Evolutionary conservation across 1,140 invertebrate species (phyloP).

Genomic region (Hydropsyche tenuis): DNA sequence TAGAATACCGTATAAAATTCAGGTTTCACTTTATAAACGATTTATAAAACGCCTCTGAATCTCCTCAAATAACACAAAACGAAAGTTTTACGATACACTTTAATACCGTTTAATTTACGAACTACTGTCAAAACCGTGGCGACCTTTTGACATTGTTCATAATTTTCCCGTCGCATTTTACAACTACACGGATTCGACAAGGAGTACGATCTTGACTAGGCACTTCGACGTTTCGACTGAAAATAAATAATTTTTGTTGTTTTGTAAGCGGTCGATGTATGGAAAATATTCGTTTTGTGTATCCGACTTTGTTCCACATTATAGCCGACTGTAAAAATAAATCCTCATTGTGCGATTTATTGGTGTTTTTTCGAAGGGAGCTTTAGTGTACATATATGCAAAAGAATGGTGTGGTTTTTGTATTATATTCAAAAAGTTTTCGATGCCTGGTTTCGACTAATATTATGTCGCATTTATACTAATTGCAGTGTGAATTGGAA

Average conservation of each 20-base stretch:
- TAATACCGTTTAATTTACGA: slow-evolving; percentile 17
- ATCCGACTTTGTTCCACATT: slow-evolving; percentile 5
- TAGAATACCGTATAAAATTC: no score
- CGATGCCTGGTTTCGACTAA: no score
- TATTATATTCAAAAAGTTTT: no score
- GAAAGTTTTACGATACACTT: neutral
- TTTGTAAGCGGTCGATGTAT: neutral
- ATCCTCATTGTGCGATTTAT: slow-evolving; percentile 24
- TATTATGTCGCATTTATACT: no score
- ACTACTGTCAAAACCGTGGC: neutral
- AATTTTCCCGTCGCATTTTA: neutral
- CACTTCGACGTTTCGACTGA: neutral
- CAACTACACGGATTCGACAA: neutral
- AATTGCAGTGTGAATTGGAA: no score
- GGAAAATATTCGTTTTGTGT: slow-evolving; percentile 8
- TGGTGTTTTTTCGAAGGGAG: neutral
- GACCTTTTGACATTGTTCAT: slow-evolving; percentile 15
- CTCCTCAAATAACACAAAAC: neutral
- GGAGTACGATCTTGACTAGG: neutral
- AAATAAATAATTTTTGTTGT: slow-evolving; percentile 10
- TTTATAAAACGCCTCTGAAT: no score
- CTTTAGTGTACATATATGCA: no score
- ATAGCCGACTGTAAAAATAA: slow-evolving; percentile 29
- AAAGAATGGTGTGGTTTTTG: no score
- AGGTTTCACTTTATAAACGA: no score